Evolutionary conservation across 2,888 invertebrate genomes (phyloP).

Genomic region (Spisula solida): DNA sequence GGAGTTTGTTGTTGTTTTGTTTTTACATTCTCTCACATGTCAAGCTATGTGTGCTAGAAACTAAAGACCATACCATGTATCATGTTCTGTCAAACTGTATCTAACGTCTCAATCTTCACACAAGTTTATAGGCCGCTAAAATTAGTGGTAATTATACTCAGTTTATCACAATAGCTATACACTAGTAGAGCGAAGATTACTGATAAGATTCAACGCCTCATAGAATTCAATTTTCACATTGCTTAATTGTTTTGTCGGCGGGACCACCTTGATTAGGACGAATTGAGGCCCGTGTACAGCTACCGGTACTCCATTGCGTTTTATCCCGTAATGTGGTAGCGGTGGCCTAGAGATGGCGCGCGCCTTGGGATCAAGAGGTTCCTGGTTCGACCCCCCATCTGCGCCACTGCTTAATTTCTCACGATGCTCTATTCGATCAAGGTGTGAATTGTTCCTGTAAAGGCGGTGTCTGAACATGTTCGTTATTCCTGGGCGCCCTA

Average conservation of each 20-base stretch:
- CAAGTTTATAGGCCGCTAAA: conserved; percentile 58
- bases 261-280: conserved; percentile 55
- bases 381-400: too few relatives aligned
- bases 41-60: not conserved
- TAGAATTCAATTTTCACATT: conserved; percentile 66
- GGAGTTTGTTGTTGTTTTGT: conserved; percentile 14
- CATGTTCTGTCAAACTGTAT: conserved; percentile 43
- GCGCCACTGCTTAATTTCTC: too few relatives aligned
- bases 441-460: too few relatives aligned
- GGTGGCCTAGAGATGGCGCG: too few relatives aligned
- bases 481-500: too few relatives aligned
- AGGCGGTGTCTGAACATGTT: too few relatives aligned
- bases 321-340: too few relatives aligned
- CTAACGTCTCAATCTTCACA: conserved; percentile 42
- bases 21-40: not conserved
- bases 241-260: conserved; percentile 58
- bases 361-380: too few relatives aligned
- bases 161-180: conserved; percentile 33
- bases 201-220: conserved; percentile 58
- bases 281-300: not conserved
- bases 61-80: not conserved
- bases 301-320: too few relatives aligned
- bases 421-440: too few relatives aligned
- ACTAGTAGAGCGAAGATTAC: conserved; percentile 44
- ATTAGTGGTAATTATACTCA: conserved; percentile 57